Base-by-base conservation (phyloP, 2,113 vertebrate species). In the Holacanthus passer region DNA sequence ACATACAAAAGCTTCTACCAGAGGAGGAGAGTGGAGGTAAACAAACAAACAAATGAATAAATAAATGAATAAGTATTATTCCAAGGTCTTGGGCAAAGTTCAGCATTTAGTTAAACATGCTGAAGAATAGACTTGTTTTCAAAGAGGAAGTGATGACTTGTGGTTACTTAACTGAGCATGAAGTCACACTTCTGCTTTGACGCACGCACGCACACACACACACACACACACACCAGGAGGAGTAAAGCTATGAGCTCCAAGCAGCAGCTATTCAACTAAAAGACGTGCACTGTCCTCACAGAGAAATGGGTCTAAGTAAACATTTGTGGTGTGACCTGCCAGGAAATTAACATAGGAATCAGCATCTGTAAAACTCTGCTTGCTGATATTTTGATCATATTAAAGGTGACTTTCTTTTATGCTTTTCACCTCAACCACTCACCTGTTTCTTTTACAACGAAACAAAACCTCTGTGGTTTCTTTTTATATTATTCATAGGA, bases 371-470 rank as follows among this genome's bases (percentile, higher is more conserved):
- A 0, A 27, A 24, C 31, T 48, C 55, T 19, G n/a, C 78, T 79
- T 52, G 6, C 31, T 32, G 39, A 55, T 59, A 24, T 55, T 59
- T 43, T 37, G 14, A 75, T 35, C n/a, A 53, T 37, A 43, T 67
- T 7, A 31, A 66, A 47, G 5, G 5, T 1, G 7, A 75, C 47
- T 85, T 77, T 81, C 79, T 70, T 69, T 84, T 89, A 79, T 81
- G 81, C 75, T 82, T 89, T 88, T 5, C 29, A 73, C 31, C 62
- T 35, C 64, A 73, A 13, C 12, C 17, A 2, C 47, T 55, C 86
- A 93, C 73, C 87, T 91, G 93, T 19, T 76, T 62, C 32, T 56
- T 65, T 84, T 76, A 52, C 2, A 62, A 4, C 69, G 68, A 88
- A 93, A 81, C 62, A 47, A 37, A 83, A 91, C 79, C 5, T n/a